A percentile compares a stretch with the other conserved stretches of the same genome.
These are phyloP conservation scores for Miltochrista miniata DNA, from an alignment of 2,888 invertebrate genomes.

Conservation along the genomic window DNA sequence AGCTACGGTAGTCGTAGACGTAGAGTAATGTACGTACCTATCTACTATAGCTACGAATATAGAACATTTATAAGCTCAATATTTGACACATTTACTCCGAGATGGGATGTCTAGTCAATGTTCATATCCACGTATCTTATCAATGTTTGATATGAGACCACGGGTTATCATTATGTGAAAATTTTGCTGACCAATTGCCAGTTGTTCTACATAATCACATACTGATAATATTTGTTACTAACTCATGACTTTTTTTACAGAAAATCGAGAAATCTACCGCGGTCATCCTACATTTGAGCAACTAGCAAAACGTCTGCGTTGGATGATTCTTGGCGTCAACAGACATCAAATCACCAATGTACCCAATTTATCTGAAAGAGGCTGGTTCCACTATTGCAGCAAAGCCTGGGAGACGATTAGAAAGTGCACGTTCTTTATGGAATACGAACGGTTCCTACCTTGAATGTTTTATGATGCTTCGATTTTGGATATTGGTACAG, in stretches of 20 bases:
- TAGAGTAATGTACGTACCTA: no score
- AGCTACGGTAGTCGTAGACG: no score
- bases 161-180: no score
- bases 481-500: slow-evolving; percentile 7
- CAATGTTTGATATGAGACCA: no score
- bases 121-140: no score
- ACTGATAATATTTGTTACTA: not conserved
- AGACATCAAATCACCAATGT: slow-evolving; percentile 88
- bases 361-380: slow-evolving; percentile 88
- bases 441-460: slow-evolving; percentile 92
- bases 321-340: slow-evolving; percentile 87
- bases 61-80: no score
- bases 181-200: no score
- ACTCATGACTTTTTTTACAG: slow-evolving; percentile 49
- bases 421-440: slow-evolving; percentile 92
- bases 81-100: no score
- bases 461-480: slow-evolving; percentile 38
- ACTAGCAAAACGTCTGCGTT: slow-evolving; percentile 86
- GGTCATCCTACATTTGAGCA: slow-evolving; percentile 86
- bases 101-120: no score
- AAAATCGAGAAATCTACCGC: slow-evolving; percentile 76
- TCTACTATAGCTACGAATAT: no score
- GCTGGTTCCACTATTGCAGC: slow-evolving; percentile 92
- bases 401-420: slow-evolving; percentile 94
- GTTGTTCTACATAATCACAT: no score